Conservation (phyloP, 2,888 invertebrate genomes). For the Tenodera sinensis region DNA sequence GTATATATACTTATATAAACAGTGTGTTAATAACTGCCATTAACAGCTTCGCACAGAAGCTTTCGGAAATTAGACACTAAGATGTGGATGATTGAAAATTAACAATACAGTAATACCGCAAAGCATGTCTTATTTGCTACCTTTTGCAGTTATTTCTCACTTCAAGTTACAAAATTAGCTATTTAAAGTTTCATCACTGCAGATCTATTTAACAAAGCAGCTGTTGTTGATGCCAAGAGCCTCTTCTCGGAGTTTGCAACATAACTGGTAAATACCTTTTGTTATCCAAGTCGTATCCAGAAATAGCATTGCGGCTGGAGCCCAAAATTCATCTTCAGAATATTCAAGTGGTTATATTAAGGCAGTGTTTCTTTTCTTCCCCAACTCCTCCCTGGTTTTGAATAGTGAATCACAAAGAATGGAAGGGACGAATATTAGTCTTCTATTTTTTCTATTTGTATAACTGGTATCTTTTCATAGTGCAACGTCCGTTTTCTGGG, state of each 20-base stretch:
- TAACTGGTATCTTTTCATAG: neutral
- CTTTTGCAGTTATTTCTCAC: too few species aligned
- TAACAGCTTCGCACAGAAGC: too few species aligned
- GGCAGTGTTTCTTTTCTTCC: neutral
- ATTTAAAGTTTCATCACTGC: too few species aligned
- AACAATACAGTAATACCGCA: too few species aligned
- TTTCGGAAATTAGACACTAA: too few species aligned
- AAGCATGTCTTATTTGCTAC: too few species aligned
- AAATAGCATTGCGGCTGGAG: neutral
- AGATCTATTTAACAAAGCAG: too few species aligned
- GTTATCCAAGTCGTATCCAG: neutral
- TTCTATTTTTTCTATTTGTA: neutral
- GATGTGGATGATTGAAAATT: too few species aligned
- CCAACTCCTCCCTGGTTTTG: neutral
- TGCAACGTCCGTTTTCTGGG: neutral
- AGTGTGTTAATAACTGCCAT: too few species aligned
- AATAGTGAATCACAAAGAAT: neutral
- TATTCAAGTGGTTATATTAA: neutral
- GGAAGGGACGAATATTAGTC: neutral
- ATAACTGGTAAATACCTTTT: neutral
- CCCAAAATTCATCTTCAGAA: neutral
- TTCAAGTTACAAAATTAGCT: too few species aligned
- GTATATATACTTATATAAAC: too few species aligned
- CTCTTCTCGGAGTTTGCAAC: neutral
- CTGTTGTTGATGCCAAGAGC: too few species aligned